A percentile compares a stretch with the other conserved stretches of the same genome.
phyloP scores from a whole-genome alignment of 2,113 vertebrate genomes.

The Muscicapa adusta region DNA sequence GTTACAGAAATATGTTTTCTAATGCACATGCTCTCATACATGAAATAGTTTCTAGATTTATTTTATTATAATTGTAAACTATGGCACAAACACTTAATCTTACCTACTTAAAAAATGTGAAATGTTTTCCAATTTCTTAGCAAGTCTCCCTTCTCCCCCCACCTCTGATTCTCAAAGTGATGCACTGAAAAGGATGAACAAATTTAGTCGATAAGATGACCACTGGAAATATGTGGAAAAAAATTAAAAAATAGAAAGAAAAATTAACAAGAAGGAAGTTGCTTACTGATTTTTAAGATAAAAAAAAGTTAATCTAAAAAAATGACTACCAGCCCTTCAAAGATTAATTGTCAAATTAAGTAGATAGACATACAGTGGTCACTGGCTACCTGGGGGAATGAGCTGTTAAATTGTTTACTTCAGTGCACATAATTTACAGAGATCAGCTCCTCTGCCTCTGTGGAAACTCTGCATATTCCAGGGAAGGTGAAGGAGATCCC shows the following conservation, averaged over 20 bases:
- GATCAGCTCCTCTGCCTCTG: constrained; percentile 70
- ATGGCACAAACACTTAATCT: constrained; percentile 52
- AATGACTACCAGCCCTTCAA: constrained; percentile 13
- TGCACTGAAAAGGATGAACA: background rate
- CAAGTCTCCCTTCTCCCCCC: background rate
- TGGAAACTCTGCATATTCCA: constrained; percentile 44
- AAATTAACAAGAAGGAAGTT: constrained; percentile 32
- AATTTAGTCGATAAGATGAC: background rate
- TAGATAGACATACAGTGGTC: constrained; percentile 28
- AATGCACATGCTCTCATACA: constrained; percentile 58
- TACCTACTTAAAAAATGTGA: constrained; percentile 45
- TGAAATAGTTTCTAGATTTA: constrained; percentile 60
- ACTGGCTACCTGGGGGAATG: constrained; percentile 52
- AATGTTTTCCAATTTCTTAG: constrained; percentile 22
- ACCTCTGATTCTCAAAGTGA: background rate
- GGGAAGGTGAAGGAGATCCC: background rate
- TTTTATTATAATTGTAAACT: constrained; percentile 63
- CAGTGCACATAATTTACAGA: constrained; percentile 66
- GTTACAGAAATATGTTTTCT: constrained; percentile 26
- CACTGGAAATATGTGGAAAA: background rate
- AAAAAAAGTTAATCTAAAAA: constrained; percentile 53
- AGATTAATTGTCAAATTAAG: constrained; percentile 57
- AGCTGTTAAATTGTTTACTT: constrained; percentile 64
- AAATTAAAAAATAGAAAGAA: constrained; percentile 13
- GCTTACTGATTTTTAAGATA: constrained; percentile 42